Conservation (phyloP, 2,113 vertebrate species). For the Psittacula cyanocephala region DNA sequence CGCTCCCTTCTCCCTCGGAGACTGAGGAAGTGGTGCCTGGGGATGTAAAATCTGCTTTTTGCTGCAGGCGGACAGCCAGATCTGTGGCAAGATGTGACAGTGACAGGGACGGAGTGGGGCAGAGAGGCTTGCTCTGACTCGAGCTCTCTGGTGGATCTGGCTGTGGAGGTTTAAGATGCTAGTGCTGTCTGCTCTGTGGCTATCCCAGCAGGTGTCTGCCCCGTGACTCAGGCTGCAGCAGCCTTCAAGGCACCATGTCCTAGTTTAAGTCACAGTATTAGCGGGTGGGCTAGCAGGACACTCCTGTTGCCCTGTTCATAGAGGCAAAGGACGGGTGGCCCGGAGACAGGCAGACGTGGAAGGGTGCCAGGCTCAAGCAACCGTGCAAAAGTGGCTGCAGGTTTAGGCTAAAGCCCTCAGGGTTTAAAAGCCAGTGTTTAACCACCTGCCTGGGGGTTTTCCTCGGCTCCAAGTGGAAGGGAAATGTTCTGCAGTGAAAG, state of each 20-base stretch:
- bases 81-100: conserved; percentile 32
- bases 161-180: background rate
- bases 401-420: background rate
- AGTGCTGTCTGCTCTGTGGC: background rate
- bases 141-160: background rate
- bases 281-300: background rate
- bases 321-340: background rate
- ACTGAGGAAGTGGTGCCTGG: conserved; percentile 20
- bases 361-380: background rate
- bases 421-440: background rate
- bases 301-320: background rate
- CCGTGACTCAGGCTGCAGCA: background rate
- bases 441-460: background rate
- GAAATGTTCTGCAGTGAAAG: background rate
- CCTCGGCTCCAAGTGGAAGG: background rate
- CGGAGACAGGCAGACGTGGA: background rate
- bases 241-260: background rate
- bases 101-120: background rate
- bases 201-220: background rate
- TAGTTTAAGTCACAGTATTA: background rate
- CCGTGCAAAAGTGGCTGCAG: background rate
- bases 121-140: background rate
- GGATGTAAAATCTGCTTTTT: conserved; percentile 44
- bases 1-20: background rate
- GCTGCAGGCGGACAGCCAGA: background rate